These are phyloP conservation scores for Chiloscyllium plagiosum DNA, from an alignment of 2,113 vertebrate species.

Conservation along the genomic window DNA sequence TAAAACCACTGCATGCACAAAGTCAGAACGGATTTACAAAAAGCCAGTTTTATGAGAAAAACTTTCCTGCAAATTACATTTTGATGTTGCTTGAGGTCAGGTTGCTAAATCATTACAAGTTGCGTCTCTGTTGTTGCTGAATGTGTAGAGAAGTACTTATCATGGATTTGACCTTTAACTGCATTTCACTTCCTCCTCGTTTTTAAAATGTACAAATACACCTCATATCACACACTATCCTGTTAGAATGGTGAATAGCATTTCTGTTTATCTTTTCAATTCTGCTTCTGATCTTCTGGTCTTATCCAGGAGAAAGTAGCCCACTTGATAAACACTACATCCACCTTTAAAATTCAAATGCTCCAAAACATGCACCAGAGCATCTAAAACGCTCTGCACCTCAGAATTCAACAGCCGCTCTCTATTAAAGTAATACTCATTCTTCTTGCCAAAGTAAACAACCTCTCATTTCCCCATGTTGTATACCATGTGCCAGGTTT, in stretches of 20 bases:
- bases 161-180: not conserved
- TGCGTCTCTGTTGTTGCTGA: not conserved
- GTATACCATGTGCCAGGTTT: too few relatives aligned
- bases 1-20: not conserved
- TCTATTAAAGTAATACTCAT: too few relatives aligned
- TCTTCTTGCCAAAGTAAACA: too few relatives aligned
- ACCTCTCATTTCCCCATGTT: too few relatives aligned
- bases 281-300: too few relatives aligned
- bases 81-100: not conserved
- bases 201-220: not conserved
- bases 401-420: too few relatives aligned
- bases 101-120: not conserved
- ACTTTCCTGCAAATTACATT: not conserved
- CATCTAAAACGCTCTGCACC: too few relatives aligned
- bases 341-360: too few relatives aligned
- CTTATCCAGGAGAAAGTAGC: too few relatives aligned
- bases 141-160: not conserved
- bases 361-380: too few relatives aligned
- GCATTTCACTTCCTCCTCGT: not conserved
- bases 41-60: not conserved
- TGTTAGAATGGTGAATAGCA: not conserved
- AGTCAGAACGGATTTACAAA: not conserved
- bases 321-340: too few relatives aligned
- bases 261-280: not conserved
- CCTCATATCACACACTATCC: not conserved